Conservation (phyloP, 2,797 vertebrate genomes). For the Discoglossus pictus region DNA sequence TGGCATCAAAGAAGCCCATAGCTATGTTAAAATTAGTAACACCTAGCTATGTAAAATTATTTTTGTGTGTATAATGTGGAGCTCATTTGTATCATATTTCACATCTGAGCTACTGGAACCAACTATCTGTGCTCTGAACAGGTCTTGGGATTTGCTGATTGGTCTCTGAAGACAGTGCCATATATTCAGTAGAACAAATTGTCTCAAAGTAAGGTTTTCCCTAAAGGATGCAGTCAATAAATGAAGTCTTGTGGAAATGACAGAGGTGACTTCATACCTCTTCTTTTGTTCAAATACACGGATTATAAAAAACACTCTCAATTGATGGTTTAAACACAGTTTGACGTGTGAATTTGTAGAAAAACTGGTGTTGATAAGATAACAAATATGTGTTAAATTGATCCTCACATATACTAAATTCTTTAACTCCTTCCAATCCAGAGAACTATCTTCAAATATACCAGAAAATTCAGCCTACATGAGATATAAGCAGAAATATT, state of each 20-base stretch:
- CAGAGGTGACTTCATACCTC: slow-evolving; percentile 18
- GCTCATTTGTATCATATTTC: too few species aligned
- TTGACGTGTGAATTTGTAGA: slow-evolving; percentile 31
- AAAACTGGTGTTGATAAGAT: slow-evolving; percentile 25
- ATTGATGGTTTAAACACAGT: slow-evolving; percentile 31
- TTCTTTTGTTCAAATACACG: slow-evolving; percentile 15
- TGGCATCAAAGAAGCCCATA: too few species aligned
- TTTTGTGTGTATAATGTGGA: too few species aligned
- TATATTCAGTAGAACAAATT: neutral
- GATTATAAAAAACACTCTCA: slow-evolving; percentile 2
- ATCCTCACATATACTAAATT: too few species aligned
- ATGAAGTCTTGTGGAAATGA: slow-evolving; percentile 30
- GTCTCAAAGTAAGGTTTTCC: neutral
- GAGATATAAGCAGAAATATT: too few species aligned
- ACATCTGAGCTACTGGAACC: too few species aligned
- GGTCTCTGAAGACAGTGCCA: neutral
- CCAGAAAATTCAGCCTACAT: too few species aligned
- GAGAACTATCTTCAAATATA: too few species aligned
- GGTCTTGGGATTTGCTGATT: neutral
- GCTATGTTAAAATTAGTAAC: too few species aligned
- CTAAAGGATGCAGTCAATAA: slow-evolving; percentile 7
- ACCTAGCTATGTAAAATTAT: too few species aligned
- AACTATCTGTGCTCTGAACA: neutral
- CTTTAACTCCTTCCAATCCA: too few species aligned
- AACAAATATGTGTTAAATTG: slow-evolving; percentile 29